Base-by-base conservation (phyloP, 1,140 invertebrate species). In the Brachionus calyciflorus region DNA sequence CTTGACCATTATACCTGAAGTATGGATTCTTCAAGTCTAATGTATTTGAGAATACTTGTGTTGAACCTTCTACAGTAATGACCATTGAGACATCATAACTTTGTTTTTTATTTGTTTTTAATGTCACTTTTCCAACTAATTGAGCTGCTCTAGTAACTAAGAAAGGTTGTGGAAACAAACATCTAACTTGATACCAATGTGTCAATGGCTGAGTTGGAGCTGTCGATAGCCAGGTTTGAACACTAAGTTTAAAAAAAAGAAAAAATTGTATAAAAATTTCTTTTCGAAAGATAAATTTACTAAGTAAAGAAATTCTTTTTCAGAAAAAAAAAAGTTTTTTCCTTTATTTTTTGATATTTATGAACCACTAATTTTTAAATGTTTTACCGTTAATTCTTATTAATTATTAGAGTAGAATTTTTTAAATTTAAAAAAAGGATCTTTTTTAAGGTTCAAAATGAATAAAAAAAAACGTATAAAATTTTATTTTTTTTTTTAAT, bases 171-270 rank as follows among this genome's bases (percentile, higher is more conserved):
- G 96, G 92, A 30, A 99, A 83, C 33, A 99, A 87, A 85, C 96
- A 99, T 49, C 96, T 89, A 9, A 99, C 96, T 89, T 99, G 96
- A 86, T 99, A 99, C 96, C 96, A 99, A 86, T 99, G 96, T 37
- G 96, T 99, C 2, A 99, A 86, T n/a, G 96, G 93, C 83, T 98
- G 94, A 17, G 94, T 98, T 0, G 96, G 96, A 6, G 95, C 90
- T 21, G 96, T 99, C n/a, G 95, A 98, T 3, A 99, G 85, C 95
- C 96, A 99, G 63, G 98, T 90, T 73, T 92, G 91, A 81, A 93
- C 90, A 77, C 87, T 87, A 77, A 48, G 79, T 57, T 26, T 65
- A 75, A 81, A 60, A 60, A 12, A 49, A 17, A 17, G 7, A 21
- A n/a, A 49, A 49, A n/a, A 12, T 10, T 12, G n/a, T n/a, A 44